Evolutionary conservation across 2,797 vertebrate species (phyloP).

Genomic region (Tragelaphus oryx): DNA sequence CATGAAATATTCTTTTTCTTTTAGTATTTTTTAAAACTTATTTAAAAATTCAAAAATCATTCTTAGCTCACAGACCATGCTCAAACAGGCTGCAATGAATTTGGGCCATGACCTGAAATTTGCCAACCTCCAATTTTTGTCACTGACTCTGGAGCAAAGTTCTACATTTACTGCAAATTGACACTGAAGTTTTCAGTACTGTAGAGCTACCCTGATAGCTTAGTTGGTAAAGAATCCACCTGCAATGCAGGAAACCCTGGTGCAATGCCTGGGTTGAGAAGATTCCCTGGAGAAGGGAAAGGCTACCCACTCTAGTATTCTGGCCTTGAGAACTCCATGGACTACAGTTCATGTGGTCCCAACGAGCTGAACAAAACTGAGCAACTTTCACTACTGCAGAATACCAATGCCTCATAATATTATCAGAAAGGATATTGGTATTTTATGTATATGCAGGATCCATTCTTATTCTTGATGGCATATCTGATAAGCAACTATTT

Average conservation of each 20-base stretch:
- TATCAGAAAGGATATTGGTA: not conserved
- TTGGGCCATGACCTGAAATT: not conserved
- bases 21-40: not conserved
- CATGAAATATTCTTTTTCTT: not conserved
- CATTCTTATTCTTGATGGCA: not conserved
- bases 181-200: too few relatives aligned
- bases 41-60: not conserved
- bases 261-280: not conserved
- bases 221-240: not conserved
- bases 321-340: not conserved
- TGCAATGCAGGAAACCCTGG: not conserved
- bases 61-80: not conserved
- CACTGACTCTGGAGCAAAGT: not conserved
- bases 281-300: not conserved
- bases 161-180: fast-evolving
- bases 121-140: fast-evolving
- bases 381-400: not conserved
- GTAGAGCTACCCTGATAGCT: not conserved
- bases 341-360: not conserved
- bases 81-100: too few relatives aligned
- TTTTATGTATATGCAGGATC: not conserved
- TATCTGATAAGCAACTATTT: not conserved
- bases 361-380: not conserved
- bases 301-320: not conserved
- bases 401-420: too few relatives aligned